phyloP scores from a whole-genome alignment of 2,888 invertebrate species.

The Lepidochrysops patricia region DNA sequence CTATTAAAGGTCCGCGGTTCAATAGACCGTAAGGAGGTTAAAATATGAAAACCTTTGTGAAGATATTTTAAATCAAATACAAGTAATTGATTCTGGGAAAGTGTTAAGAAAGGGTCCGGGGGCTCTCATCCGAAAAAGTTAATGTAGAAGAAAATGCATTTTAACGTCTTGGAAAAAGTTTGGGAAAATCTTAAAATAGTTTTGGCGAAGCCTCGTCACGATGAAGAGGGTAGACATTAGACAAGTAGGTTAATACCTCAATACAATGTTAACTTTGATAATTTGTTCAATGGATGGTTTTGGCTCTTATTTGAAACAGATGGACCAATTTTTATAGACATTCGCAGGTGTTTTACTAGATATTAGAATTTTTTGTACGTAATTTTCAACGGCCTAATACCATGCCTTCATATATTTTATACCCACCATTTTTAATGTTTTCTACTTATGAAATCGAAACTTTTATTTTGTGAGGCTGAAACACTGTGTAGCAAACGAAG shows the following conservation, averaged over 20 bases:
- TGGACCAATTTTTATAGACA: no score
- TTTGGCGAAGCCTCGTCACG: not conserved
- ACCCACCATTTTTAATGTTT: no score
- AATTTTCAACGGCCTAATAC: not conserved
- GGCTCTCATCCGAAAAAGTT: not conserved
- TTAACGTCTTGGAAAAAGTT: not conserved
- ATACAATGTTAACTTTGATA: not conserved
- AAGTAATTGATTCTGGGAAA: not conserved
- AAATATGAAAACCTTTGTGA: not conserved
- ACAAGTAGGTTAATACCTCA: not conserved
- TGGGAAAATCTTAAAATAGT: not conserved
- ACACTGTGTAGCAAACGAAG: no score
- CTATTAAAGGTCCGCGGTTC: not conserved
- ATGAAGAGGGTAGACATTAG: not conserved
- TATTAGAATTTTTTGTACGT: no score
- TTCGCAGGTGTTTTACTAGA: no score
- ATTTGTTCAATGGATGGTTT: no score
- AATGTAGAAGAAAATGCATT: constrained; percentile 11
- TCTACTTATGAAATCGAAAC: no score
- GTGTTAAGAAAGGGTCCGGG: not conserved
- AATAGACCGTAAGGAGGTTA: not conserved
- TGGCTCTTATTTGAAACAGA: no score
- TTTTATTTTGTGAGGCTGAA: no score
- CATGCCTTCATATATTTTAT: no score
- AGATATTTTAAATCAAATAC: constrained; percentile 3